Base-by-base conservation (phyloP, 2,113 vertebrate genomes). In the Irena cyanogastra region DNA sequence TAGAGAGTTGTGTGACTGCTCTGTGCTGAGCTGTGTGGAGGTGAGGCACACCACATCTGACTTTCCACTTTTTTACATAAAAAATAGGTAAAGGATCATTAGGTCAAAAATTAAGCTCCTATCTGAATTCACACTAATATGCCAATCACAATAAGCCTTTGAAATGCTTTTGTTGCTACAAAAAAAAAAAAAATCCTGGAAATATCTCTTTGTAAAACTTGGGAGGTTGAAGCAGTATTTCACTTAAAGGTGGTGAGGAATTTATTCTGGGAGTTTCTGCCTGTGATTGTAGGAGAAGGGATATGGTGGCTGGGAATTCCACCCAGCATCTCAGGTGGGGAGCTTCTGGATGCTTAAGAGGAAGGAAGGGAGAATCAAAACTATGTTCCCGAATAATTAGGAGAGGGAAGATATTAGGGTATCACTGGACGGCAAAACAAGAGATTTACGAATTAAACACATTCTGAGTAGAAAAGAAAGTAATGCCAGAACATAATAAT, bases 1-100 rank as follows among this genome's bases (percentile, higher is more conserved):
- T 4, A 27, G 0, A 22, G 49, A 69, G 14, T 4, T 0, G 0
- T 49, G 60, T 1, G 28, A 14, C 7, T 84, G 24, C 41, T 41
- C 12, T 4, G 10, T 54, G 45, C 76, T 81, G 64, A 65, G 28
- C 68, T 63, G 31, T 20, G 59, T 45, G 30, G 21, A 8, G 19
- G 23, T 9, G 52, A 74, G 64, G 22, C 37, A 59, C 12, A 76
- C 33, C 3, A 37, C 4, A 13, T 50, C 27, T 54, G 22, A 45
- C 16, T 86, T 39, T 45, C 54, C 45, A 31, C 1, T 37, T 65
- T 65, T 92, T 88, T 12, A 13, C 33, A 37, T 33, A 12, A 42
- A 44, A 80, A 53, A 5, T 4, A 65, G 3, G 1, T 45, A 56
- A 87, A 83, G 12, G 9, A 65, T 42, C 31, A 30, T 19, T 16